Base-by-base conservation (phyloP, 2,888 invertebrate species). In the Phalangium opilio region DNA sequence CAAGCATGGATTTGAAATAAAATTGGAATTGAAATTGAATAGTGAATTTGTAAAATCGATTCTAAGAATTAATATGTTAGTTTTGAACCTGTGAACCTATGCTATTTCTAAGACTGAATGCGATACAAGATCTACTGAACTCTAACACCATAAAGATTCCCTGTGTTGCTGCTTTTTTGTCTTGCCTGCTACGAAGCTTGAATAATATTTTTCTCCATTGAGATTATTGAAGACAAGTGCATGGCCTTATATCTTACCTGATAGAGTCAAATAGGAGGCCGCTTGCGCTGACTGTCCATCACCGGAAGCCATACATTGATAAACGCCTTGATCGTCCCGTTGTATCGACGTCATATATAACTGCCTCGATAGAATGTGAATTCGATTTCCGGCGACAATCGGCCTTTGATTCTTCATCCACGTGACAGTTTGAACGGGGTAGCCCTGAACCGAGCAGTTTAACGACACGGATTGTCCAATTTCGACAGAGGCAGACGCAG, bases 221-320 rank as follows among this genome's bases (percentile, higher is more conserved):
- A n/a, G n/a, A n/a, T n/a, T n/a, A n/a, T n/a, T n/a, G n/a, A n/a
- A n/a, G n/a, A n/a, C n/a, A n/a, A n/a, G n/a, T n/a, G n/a, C n/a
- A n/a, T n/a, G n/a, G n/a, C n/a, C n/a, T 27, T 27, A 27, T 27
- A 7, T 27, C 50, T 72, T 67, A 83, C 83, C 81, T 58, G 85
- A 84, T 60, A 86, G 73, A 58, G 81, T 73, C 42, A 84, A 72
- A 64, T 87, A 83, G 1, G 83, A 79, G 1, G 80, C 76, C 4
- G 83, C 84, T 64, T 85, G 85, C n/a, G 80, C 79, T 67, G 84
- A 83, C 62, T 86, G 85, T 68, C 81, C 80, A 55, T 81, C 78
- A 61, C 84, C 85, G 61, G 79, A 78, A 8, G 81, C 83, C 58
- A 87, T 78, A 64, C 90, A 91, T 62, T 91, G 91, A 67, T 56